phyloP scores from a whole-genome alignment of 2,797 vertebrate species.

The Silurus lanzhouensis region DNA sequence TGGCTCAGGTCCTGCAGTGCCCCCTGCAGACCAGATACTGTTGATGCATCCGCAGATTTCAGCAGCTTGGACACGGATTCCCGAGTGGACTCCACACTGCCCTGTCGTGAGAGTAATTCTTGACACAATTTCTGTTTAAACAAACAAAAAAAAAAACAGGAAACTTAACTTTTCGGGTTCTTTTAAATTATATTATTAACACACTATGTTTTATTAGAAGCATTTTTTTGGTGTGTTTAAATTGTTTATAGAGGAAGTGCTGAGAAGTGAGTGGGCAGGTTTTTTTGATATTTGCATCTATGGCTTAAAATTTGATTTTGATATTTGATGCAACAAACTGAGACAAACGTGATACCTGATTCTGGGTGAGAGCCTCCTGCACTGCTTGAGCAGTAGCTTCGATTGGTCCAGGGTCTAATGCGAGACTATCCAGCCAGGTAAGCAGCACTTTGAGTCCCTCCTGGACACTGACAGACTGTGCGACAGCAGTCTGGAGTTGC shows the following conservation, averaged over 20 bases:
- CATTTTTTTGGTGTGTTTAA: neutral
- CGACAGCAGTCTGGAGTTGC: conserved; percentile 91
- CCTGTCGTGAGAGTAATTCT: conserved; percentile 88
- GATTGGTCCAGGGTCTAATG: conserved; percentile 71
- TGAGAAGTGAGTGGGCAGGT: neutral
- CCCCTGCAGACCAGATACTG: conserved; percentile 80
- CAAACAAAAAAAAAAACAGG: neutral
- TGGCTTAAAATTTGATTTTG: neutral
- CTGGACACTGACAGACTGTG: conserved; percentile 93
- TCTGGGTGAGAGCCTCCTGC: conserved; percentile 88
- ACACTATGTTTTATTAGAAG: neutral
- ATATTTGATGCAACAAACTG: neutral
- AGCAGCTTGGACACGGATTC: conserved; percentile 86
- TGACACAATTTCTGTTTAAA: conserved; percentile 88
- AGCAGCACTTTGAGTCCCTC: conserved; percentile 88
- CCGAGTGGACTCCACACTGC: conserved; percentile 88
- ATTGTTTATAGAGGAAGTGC: too few relatives aligned
- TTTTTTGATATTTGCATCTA: neutral
- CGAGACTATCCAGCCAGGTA: conserved; percentile 82
- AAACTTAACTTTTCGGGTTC: neutral
- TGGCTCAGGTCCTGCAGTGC: conserved; percentile 79
- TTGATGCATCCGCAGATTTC: conserved; percentile 80
- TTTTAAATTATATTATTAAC: neutral
- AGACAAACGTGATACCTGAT: conserved; percentile 72
- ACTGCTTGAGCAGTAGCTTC: conserved; percentile 80